phyloP scores from a whole-genome alignment of 2,113 vertebrate genomes.

The Opisthocomus hoazin region DNA sequence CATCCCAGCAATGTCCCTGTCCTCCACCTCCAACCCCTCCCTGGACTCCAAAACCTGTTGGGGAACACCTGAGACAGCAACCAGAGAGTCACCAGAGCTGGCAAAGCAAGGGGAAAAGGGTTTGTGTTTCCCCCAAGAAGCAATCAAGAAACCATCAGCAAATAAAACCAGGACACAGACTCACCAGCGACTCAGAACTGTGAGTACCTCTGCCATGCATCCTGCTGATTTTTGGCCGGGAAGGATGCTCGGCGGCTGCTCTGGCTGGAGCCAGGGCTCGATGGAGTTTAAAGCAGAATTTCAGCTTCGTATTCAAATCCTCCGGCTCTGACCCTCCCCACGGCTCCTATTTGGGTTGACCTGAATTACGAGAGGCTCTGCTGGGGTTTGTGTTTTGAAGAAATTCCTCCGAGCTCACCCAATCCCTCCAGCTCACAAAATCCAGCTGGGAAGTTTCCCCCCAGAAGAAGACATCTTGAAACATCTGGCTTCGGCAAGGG shows the following conservation, averaged over 20 bases:
- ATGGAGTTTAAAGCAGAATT: not conserved
- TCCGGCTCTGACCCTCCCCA: not conserved
- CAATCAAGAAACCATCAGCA: not conserved
- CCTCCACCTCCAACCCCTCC: not conserved
- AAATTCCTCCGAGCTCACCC: not conserved
- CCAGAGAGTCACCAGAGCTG: accelerated
- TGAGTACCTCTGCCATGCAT: not conserved
- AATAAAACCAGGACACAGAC: not conserved
- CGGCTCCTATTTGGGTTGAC: not conserved
- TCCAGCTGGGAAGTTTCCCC: not conserved
- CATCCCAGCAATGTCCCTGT: not conserved
- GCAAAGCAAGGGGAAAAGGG: not conserved
- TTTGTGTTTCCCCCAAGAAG: not conserved
- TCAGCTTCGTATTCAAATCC: not conserved
- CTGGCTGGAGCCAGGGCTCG: not conserved
- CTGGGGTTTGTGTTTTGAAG: not conserved
- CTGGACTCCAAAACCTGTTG: not conserved
- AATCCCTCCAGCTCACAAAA: accelerated
- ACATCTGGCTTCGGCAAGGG: not conserved
- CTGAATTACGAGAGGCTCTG: not conserved
- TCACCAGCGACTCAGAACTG: not conserved
- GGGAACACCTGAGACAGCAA: not conserved
- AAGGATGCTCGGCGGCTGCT: not conserved
- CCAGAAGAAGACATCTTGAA: not conserved
- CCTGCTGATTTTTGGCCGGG: not conserved